phyloP scores from a whole-genome alignment of 1,140 invertebrate genomes.

The Helicorthomorpha holstii region DNA sequence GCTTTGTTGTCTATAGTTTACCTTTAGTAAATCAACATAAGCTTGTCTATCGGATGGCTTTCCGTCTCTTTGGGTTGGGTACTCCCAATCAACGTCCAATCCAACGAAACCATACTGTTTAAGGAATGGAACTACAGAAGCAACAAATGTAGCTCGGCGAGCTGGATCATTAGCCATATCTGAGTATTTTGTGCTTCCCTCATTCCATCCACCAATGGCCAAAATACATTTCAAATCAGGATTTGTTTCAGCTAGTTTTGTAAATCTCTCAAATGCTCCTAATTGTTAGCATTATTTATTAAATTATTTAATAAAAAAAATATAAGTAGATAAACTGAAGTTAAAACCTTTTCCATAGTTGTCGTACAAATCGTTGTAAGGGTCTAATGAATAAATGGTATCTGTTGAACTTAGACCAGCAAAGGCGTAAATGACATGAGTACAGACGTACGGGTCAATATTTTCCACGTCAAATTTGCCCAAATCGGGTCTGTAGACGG shows the following conservation, averaged over 20 bases:
- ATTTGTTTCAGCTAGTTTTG: conserved; percentile 34
- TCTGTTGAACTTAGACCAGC: conserved; percentile 31
- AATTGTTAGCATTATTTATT: too few relatives aligned
- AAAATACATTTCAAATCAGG: conserved; percentile 27
- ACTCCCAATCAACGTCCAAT: conserved; percentile 46
- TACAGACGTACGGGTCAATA: conserved; percentile 44
- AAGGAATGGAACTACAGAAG: conserved; percentile 36
- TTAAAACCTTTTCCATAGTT: conserved; percentile 25
- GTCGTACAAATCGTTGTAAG: conserved; percentile 37
- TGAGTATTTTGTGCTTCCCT: conserved; percentile 27
- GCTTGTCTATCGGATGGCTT: conserved; percentile 3
- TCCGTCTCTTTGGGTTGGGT: conserved; percentile 31
- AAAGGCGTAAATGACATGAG: conserved; percentile 50
- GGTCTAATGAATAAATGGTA: conserved; percentile 33
- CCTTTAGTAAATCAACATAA: not conserved
- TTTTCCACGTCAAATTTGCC: conserved; percentile 36
- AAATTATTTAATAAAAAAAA: not conserved
- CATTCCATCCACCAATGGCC: conserved; percentile 32
- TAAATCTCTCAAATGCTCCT: conserved; percentile 30
- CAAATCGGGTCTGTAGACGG: conserved; percentile 34
- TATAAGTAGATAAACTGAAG: not conserved
- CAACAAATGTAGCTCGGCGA: conserved; percentile 32
- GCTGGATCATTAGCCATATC: conserved; percentile 23
- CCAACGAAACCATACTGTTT: conserved; percentile 40
- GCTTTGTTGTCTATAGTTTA: too few relatives aligned